Evolutionary conservation across 2,888 invertebrate species (phyloP).

Genomic region (Amphipoea lucens): DNA sequence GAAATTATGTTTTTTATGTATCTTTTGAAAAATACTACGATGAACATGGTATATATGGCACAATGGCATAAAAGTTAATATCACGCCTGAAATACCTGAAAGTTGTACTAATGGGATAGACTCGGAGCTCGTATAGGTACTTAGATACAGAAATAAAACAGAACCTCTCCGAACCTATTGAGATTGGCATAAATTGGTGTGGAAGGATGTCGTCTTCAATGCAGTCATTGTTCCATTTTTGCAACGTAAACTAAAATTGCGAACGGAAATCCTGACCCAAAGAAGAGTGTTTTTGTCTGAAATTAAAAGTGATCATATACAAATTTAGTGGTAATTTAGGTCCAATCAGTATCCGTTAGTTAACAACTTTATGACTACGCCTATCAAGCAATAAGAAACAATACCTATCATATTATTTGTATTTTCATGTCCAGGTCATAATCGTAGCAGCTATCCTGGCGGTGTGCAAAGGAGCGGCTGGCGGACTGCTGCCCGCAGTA

Average conservation of each 20-base stretch:
- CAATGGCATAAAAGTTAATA: too few species aligned
- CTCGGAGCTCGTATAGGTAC: neutral
- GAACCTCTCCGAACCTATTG: neutral
- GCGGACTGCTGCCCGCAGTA: slow-evolving; percentile 76
- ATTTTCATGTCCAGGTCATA: slow-evolving; percentile 73
- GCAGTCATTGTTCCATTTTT: neutral
- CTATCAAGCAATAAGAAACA: neutral
- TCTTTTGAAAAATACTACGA: neutral
- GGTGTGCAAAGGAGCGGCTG: slow-evolving; percentile 78
- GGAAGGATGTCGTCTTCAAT: neutral
- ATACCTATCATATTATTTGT: neutral
- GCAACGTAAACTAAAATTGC: neutral
- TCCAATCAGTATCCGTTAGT: neutral
- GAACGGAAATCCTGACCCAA: neutral
- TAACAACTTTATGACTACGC: neutral
- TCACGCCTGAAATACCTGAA: neutral
- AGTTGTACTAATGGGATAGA: neutral
- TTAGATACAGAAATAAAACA: neutral
- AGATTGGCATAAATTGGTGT: neutral
- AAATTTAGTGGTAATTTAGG: neutral
- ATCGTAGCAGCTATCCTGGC: slow-evolving; percentile 80
- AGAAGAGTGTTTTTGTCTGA: neutral
- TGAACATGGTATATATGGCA: too few species aligned
- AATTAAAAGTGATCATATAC: neutral
- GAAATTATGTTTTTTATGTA: neutral